Conservation (phyloP, 2,888 invertebrate species). For the Latheticus oryzae region DNA sequence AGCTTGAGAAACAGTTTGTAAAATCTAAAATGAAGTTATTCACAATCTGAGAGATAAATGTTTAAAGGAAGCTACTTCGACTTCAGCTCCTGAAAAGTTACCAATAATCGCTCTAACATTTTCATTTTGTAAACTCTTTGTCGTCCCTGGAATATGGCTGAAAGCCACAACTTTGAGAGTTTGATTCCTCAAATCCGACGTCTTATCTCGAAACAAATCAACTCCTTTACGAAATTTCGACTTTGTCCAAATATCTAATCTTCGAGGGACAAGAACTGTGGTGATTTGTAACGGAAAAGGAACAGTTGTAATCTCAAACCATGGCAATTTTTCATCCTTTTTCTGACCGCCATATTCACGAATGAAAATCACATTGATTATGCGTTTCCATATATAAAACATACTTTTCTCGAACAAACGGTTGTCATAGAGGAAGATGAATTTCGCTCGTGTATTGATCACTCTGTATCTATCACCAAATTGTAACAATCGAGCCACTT, state of each 20-base stretch:
- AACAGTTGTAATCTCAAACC: conserved; percentile 79
- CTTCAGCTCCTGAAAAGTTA: conserved; percentile 73
- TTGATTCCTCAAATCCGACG: conserved; percentile 71
- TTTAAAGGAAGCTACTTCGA: no score
- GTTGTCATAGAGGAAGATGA: conserved; percentile 77
- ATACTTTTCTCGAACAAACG: conserved; percentile 74
- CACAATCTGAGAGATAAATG: no score
- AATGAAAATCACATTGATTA: conserved; percentile 80
- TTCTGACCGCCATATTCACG: conserved; percentile 66
- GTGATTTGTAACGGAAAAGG: conserved; percentile 76
- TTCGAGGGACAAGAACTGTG: conserved; percentile 70
- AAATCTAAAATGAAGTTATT: conserved; percentile 68
- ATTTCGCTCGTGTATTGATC: conserved; percentile 78
- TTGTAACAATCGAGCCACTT: conserved; percentile 74
- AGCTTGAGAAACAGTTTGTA: conserved; percentile 73
- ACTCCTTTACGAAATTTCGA: conserved; percentile 70
- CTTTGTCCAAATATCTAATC: conserved; percentile 76
- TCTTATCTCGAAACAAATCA: conserved; percentile 71
- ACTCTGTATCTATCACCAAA: conserved; percentile 80
- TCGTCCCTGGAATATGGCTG: conserved; percentile 75
- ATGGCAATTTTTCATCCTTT: conserved; percentile 62
- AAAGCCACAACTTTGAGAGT: conserved; percentile 73
- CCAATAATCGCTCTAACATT: conserved; percentile 48
- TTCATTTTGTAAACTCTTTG: conserved; percentile 59
- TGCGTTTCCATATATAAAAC: conserved; percentile 81